Percentiles rank a stretch among this genome's conserved stretches.
phyloP scores from a whole-genome alignment of 2,888 invertebrate species.

The Dysmachus trigonus region DNA sequence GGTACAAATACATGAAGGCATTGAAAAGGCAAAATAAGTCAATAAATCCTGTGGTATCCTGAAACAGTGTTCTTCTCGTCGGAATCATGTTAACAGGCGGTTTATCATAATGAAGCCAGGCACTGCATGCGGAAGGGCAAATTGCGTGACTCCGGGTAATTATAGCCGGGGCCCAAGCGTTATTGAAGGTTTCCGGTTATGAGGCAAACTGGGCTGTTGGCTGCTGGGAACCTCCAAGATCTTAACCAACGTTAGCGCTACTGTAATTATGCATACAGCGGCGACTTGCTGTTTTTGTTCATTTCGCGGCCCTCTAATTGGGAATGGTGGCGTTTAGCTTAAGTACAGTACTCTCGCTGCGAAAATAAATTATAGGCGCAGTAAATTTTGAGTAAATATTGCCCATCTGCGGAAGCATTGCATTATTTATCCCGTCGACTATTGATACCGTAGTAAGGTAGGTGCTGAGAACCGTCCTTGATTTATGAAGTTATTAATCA shows the following conservation, averaged over 20 bases:
- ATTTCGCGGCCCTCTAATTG: constrained; percentile 42
- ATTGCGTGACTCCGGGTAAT: constrained; percentile 47
- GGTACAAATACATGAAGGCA: constrained; percentile 48
- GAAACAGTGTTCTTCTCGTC: constrained; percentile 43
- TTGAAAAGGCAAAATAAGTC: constrained; percentile 49
- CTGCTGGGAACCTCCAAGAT: not conserved
- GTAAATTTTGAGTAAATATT: constrained; percentile 50
- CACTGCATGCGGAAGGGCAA: constrained; percentile 14
- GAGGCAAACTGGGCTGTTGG: constrained; percentile 44
- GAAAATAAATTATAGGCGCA: constrained; percentile 46
- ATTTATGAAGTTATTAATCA: constrained; percentile 36
- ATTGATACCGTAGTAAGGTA: constrained; percentile 31
- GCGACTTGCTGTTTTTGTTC: constrained; percentile 32
- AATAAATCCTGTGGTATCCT: constrained; percentile 47
- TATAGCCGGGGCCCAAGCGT: constrained; percentile 39
- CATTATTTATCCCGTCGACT: constrained; percentile 43
- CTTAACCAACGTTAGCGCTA: not conserved
- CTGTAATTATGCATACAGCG: not conserved
- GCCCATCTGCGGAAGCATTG: constrained; percentile 44
- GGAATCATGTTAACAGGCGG: constrained; percentile 50
- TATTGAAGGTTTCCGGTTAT: constrained; percentile 48
- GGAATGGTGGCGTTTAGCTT: constrained; percentile 43
- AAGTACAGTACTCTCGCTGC: constrained; percentile 30
- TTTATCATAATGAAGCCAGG: constrained; percentile 46
- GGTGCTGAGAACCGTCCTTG: constrained; percentile 11